These are phyloP conservation scores for Hyles euphorbiae DNA, from an alignment of 1,140 invertebrate genomes.

Conservation along the genomic window DNA sequence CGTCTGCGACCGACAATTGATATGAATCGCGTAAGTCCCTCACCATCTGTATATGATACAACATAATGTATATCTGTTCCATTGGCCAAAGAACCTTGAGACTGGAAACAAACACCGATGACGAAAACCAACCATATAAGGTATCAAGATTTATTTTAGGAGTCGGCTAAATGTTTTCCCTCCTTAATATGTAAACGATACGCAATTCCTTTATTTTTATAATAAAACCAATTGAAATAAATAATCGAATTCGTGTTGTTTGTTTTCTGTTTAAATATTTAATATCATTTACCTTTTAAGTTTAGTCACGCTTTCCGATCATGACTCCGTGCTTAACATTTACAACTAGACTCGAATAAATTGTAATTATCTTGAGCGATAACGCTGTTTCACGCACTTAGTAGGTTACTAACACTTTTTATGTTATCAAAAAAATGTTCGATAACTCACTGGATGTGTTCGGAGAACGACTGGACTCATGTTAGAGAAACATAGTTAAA, in stretches of 20 bases:
- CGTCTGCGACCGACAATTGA: conserved; percentile 14
- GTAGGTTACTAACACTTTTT: conserved; percentile 23
- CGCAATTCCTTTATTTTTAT: conserved; percentile 14
- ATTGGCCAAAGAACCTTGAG: conserved; percentile 14
- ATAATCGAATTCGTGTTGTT: conserved; percentile 13
- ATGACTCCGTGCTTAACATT: conserved; percentile 9
- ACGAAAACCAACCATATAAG: conserved; percentile 4
- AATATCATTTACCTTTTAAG: conserved; percentile 15
- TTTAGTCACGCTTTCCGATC: conserved; percentile 10
- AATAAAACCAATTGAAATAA: conserved; percentile 9
- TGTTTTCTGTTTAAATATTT: background rate
- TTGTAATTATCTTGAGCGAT: conserved; percentile 11
- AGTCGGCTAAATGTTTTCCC: conserved; percentile 2
- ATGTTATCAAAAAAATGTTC: conserved; percentile 26
- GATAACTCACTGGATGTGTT: conserved; percentile 20
- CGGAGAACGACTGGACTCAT: conserved; percentile 23
- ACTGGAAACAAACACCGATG: conserved; percentile 5
- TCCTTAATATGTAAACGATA: conserved; percentile 11
- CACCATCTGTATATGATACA: conserved; percentile 17
- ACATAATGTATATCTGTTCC: conserved; percentile 5
- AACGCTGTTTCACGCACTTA: conserved; percentile 11
- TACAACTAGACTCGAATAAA: background rate
- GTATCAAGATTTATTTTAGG: conserved; percentile 4
- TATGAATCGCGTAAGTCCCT: conserved; percentile 8
- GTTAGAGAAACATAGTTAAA: conserved; percentile 11